These are phyloP conservation scores for Colius striatus DNA, from an alignment of 2,113 vertebrate genomes.

Conservation along the genomic window DNA sequence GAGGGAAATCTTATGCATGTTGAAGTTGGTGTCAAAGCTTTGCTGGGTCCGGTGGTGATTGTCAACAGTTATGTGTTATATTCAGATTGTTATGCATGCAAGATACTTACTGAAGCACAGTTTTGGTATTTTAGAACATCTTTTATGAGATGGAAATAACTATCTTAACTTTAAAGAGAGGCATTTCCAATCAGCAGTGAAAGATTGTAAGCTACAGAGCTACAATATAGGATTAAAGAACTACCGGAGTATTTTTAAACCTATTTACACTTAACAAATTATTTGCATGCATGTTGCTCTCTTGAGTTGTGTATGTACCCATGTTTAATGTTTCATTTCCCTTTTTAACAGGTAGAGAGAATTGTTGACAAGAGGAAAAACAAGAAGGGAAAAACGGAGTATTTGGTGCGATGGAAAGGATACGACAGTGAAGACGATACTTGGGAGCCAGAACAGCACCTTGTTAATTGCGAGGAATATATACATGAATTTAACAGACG, in stretches of 20 bases:
- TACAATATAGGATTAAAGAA: neutral
- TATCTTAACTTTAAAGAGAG: neutral
- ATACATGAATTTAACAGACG: conserved; percentile 93
- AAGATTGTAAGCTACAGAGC: neutral
- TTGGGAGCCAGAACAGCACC: conserved; percentile 95
- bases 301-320: neutral
- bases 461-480: conserved; percentile 91
- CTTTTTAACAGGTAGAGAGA: conserved; percentile 87
- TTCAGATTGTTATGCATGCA: neutral
- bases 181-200: neutral
- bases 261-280: neutral
- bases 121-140: neutral
- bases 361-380: conserved; percentile 93
- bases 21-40: neutral
- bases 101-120: neutral
- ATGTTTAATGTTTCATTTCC: conserved; percentile 10
- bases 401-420: conserved; percentile 94
- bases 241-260: neutral
- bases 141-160: neutral
- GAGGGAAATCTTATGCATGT: neutral
- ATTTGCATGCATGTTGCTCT: neutral
- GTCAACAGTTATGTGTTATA: neutral
- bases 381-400: conserved; percentile 93
- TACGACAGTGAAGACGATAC: conserved; percentile 93
- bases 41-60: neutral